These are phyloP conservation scores for Enteromius fasciolatus DNA, from an alignment of 2,797 vertebrate genomes.

Conservation along the genomic window DNA sequence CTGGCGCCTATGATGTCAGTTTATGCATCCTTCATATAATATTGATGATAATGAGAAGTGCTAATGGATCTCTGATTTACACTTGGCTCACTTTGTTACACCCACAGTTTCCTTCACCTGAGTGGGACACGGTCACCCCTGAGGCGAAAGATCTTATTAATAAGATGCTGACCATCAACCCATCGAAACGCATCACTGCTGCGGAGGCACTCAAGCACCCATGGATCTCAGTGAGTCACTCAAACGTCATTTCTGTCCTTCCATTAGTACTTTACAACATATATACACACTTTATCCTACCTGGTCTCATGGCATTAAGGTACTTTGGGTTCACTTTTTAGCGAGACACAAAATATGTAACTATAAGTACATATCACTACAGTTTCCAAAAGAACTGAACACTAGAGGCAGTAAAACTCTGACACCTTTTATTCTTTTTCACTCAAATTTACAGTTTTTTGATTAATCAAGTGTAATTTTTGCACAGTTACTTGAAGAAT, in stretches of 20 bases:
- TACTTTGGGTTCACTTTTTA: too few relatives aligned
- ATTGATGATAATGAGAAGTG: not conserved
- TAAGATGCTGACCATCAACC: conserved; percentile 98
- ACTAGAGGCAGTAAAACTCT: too few relatives aligned
- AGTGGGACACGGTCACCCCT: conserved; percentile 97
- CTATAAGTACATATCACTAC: too few relatives aligned
- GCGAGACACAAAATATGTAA: too few relatives aligned
- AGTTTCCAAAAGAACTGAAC: too few relatives aligned
- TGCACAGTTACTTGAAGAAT: too few relatives aligned
- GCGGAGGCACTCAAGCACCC: conserved; percentile 94
- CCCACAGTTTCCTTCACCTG: conserved; percentile 92
- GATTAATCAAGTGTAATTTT: too few relatives aligned
- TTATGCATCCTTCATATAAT: not conserved
- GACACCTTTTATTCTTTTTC: too few relatives aligned
- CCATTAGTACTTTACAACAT: too few relatives aligned
- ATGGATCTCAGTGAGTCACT: conserved; percentile 87
- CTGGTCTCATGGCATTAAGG: too few relatives aligned
- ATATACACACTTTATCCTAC: not conserved
- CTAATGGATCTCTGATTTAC: not conserved
- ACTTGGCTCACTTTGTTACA: conserved; percentile 47
- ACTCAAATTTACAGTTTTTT: too few relatives aligned
- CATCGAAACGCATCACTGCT: conserved; percentile 91
- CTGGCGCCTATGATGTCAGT: conserved; percentile 97
- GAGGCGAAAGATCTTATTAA: conserved; percentile 98
- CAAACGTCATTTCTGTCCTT: not conserved